A percentile compares a stretch with the other conserved stretches of the same genome.
These are phyloP conservation scores for Alfaro cultratus DNA, from an alignment of 2,797 vertebrate species.

Conservation along the genomic window DNA sequence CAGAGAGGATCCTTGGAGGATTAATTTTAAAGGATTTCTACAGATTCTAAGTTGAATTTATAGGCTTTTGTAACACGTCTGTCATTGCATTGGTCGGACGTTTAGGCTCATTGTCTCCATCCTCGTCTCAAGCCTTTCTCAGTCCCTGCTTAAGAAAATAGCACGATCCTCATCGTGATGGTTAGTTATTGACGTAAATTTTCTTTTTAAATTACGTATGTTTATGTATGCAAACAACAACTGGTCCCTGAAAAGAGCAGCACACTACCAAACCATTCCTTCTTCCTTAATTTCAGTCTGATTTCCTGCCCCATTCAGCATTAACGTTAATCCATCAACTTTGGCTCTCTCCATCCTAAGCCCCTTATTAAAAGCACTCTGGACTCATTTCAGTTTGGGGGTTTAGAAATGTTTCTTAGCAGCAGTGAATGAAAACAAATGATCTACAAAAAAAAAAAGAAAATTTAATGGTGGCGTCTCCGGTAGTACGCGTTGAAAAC, in stretches of 20 bases:
- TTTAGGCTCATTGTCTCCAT: too few species aligned
- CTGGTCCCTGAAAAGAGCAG: slow-evolving; percentile 34
- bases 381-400: slow-evolving; percentile 34
- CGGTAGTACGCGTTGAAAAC: neutral
- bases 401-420: slow-evolving; percentile 17
- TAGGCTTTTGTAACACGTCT: too few species aligned
- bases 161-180: neutral
- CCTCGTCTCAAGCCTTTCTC: too few species aligned
- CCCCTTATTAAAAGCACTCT: slow-evolving; percentile 27
- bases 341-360: slow-evolving; percentile 37
- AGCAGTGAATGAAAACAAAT: slow-evolving; percentile 3
- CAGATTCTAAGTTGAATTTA: too few species aligned
- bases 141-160: too few species aligned
- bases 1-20: too few species aligned
- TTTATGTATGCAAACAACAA: neutral
- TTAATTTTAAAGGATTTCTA: too few species aligned
- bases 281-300: slow-evolving; percentile 21
- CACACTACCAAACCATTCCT: slow-evolving; percentile 20
- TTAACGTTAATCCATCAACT: slow-evolving; percentile 46
- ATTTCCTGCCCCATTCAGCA: slow-evolving; percentile 21
- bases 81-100: too few species aligned
- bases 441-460: slow-evolving; percentile 2
- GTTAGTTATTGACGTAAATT: neutral
- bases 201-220: neutral
- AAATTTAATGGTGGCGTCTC: neutral